phyloP scores from a whole-genome alignment of 1,140 invertebrate species.

The Acromyrmex echinatior region DNA sequence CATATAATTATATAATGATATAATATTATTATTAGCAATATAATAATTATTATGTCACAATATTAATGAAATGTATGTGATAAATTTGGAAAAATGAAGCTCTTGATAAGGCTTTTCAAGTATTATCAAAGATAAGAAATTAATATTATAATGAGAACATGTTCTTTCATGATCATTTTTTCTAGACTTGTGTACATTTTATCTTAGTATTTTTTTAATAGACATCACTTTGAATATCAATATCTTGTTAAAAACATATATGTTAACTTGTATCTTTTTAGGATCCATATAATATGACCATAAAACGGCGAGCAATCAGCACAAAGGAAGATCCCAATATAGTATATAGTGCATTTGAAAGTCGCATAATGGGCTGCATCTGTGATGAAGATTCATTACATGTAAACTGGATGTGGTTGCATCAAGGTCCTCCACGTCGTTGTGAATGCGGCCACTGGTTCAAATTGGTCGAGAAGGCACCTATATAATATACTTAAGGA shows the following conservation, averaged over 20 bases:
- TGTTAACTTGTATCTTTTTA: slow-evolving; percentile 78
- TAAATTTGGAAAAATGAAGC: background rate
- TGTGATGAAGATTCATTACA: slow-evolving; percentile 97
- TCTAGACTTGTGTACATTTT: background rate
- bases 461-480: slow-evolving; percentile 93
- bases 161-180: background rate
- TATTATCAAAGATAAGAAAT: slow-evolving; percentile 29
- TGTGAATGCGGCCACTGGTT: slow-evolving; percentile 99
- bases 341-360: slow-evolving; percentile 95
- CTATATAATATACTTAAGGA: slow-evolving; percentile 87
- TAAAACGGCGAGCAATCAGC: slow-evolving; percentile 92
- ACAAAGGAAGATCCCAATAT: slow-evolving; percentile 95
- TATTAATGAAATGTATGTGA: background rate
- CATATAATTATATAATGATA: background rate
- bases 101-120: background rate
- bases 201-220: background rate
- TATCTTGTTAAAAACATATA: background rate
- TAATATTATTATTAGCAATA: background rate
- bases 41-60: background rate
- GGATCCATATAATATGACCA: slow-evolving; percentile 96
- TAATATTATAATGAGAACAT: background rate
- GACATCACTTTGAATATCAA: background rate
- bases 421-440: slow-evolving; percentile 94
- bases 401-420: slow-evolving; percentile 98
- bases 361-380: slow-evolving; percentile 97